Evolutionary conservation across 2,113 vertebrate species (phyloP), one percentile per base, ranked within the genome.

Genomic region (Alligator mississippiensis): DNA sequence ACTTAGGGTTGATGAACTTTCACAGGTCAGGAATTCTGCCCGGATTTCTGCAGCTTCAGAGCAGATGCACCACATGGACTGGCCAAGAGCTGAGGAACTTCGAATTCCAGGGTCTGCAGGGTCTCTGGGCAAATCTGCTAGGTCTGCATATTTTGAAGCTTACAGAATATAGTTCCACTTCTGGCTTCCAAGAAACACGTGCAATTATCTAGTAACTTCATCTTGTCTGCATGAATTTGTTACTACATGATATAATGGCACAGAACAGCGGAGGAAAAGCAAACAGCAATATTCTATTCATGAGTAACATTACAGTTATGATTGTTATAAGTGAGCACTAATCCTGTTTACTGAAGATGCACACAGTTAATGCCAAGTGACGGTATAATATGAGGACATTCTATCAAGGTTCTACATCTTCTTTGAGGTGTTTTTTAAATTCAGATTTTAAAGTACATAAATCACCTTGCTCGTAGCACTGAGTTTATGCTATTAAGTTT

Each of bases 381-480:
- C 85, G 74, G 74, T 76, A 30, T 54, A 91, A 55, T 86, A 4
- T 30, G 77, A 77, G 90, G 2, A 30, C 8, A 59, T 11, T 88
- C 74, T 59, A 28, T 30, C 11, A 17, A 64, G 11, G 6, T 66
- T 92, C 85, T 84, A 3, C 8, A n/a, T 47, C 0, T 21, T 12
- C 84, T 30, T 77, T 63, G 2, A 74, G 34, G 47, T 80, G 88
- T 88, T 87, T 34, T 47, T 92, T 74, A 82, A 64, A 77, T 93
- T 13, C 6, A 1, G 0, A 16, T 90, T 96, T 93, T 75, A 13
- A 84, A 89, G 76, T 0, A 92, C 74, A 79, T 76, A 12, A 9
- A 6, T 77, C 0, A 9, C 47, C 89, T 79, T 76, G 1, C 57
- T 94, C 15, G 2, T 79, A 79, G 38, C 38, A 77, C 0, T 0